Evolutionary conservation across 2,888 invertebrate species (phyloP), one percentile per base, ranked within the genome.

Genomic region (Melikaiella ostensackeni): DNA sequence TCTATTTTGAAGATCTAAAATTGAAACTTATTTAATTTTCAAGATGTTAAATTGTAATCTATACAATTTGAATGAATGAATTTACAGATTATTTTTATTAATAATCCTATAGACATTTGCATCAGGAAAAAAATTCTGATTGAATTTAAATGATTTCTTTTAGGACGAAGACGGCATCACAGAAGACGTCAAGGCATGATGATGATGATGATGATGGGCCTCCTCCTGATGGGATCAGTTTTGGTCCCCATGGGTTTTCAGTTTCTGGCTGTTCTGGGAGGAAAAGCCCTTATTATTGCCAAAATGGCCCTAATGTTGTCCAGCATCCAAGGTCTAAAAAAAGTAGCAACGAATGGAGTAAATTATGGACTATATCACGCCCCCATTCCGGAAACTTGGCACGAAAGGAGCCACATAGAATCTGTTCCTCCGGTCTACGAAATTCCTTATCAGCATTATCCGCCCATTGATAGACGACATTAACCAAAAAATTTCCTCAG

Each of bases 231-330:
- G 87, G 95, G 96, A 0, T 94, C 96, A 89, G 94, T 97, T 5
- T 89, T 97, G 0, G 93, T 97, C 19, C 97, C 97, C 0, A 94
- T 97, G 94, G 97, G 96, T 19, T 97, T 97, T 89, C 96, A 97
- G 90, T 95, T 97, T 90, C 92, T 97, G 1, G 96, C 97, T 0
- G 95, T 97, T 0, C 92, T 97, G 1, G 96, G 96, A 7, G 97
- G 96, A 42, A 97, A 97, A 88, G 96, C 97, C 0, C 90, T 97
- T 5, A 91, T 97, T 0, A 91, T 97, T 27, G 96, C 97, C 3
- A 97, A 97, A 92, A 95, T 97, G 94, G 96, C 97, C 0, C 92
- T 97, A 7, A 93, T 97, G 70, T 91, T 97, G 16, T 95, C 96
- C 3, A 96, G 96, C 0, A 96, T 96, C 81, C 96, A 96, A 89